A percentile compares a stretch with the other conserved stretches of the same genome.
Evolutionary conservation across 2,113 vertebrate genomes (phyloP).

Genomic region (Otis tarda): DNA sequence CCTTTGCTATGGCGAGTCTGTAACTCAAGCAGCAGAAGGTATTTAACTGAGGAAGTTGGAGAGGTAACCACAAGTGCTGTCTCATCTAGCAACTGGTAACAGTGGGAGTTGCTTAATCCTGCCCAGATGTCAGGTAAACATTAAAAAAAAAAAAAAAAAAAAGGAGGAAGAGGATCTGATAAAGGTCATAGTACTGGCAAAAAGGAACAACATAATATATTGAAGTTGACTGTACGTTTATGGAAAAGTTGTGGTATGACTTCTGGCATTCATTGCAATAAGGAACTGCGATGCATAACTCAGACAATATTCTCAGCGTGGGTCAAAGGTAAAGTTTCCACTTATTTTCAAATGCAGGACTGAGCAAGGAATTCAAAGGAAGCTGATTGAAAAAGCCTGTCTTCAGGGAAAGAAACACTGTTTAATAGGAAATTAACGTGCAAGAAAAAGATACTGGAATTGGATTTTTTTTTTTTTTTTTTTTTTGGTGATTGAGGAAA

Average conservation of each 20-base stretch:
- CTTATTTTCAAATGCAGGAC: background rate
- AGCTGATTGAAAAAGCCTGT: background rate
- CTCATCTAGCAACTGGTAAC: background rate
- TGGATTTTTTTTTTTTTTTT: background rate
- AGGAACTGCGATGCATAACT: background rate
- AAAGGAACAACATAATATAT: background rate
- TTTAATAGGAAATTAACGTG: background rate
- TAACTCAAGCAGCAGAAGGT: background rate
- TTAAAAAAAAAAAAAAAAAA: background rate
- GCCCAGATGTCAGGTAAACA: background rate
- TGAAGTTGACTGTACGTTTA: background rate
- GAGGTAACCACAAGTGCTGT: background rate
- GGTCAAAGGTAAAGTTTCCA: background rate
- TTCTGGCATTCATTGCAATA: background rate
- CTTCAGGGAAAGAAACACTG: background rate
- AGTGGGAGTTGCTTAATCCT: background rate
- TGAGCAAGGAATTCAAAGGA: background rate
- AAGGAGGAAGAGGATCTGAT: background rate
- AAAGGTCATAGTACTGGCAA: background rate
- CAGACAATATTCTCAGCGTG: background rate
- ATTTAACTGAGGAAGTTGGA: background rate
- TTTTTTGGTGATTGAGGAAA: background rate
- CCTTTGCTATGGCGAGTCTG: background rate
- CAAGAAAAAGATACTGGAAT: background rate
- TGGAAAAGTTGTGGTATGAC: background rate